Evolutionary conservation across 2,797 vertebrate genomes (phyloP), one percentile per base, ranked within the genome.

Genomic region (Cuniculus paca): DNA sequence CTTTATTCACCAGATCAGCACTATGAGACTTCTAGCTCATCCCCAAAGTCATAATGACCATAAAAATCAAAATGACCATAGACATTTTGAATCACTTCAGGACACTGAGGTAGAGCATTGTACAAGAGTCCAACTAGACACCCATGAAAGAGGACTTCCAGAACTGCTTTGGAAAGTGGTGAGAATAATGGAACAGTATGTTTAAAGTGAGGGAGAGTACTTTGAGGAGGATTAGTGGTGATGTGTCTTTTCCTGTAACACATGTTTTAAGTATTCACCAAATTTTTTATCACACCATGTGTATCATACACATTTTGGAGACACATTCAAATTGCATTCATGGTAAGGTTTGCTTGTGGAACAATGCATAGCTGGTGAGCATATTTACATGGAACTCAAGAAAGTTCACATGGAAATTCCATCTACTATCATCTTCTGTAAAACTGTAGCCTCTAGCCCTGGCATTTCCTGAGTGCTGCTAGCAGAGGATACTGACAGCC

Each of bases 281-380:
- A 31, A 48, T 45, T 75, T 22, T 75, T 75, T 6, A 48, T 31
- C 26, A 48, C 42, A 75, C 42, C 75, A 20, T 50, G 42, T 2
- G 8, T 36, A 28, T 74, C 42, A 65, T 75, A 24, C 12, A 60
- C 13, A 28, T 34, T 65, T 45, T 28, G 6, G 17, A 65, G 50
- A 80, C 78, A 48, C 10, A 82, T 10, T 50, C 17, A 0, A 72
- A 1, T 42, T 39, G 22, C 58, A 74, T 72, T 90, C 87, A 50
- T 42, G 13, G 31, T 6, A 19, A 75, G 11, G 52, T 72, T 39
- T 87, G 20, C 48, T 10, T 17, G 22, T 34, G 22, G 60, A 87
- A 28, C 6, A 48, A 9, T 16, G 19, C 6, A 0, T 1, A 60
- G 26, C 24, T 16, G 14, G 9, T 13, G 7, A 80, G 3, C 1